Evolutionary conservation across 1,140 invertebrate genomes (phyloP), one percentile per base, ranked within the genome.

Genomic region (Temnothorax longispinosus): DNA sequence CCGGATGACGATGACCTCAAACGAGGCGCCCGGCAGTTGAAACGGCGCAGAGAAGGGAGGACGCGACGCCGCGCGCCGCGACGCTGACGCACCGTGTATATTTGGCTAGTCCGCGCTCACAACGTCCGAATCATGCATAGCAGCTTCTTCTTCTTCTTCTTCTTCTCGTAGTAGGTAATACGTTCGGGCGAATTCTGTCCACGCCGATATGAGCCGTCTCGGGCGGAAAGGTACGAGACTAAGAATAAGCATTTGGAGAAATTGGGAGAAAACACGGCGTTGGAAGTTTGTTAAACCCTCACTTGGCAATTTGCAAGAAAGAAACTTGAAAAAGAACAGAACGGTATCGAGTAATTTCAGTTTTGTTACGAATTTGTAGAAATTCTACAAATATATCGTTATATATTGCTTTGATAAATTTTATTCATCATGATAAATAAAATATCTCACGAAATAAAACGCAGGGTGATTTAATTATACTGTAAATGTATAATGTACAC

Each of bases 61-160:
- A 92, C 91, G 92, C 92, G 93, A 94, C 93, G 93, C 93, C 91
- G 93, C 93, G 92, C 93, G 91, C 93, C 93, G 93, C 93, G 93
- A 94, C 93, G 93, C 93, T 94, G 93, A 94, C 93, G 92, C 93
- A 94, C 93, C 91, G 92, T 85, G 92, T 94, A 94, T 92, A 93
- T 91, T 91, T 91, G 90, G 90, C 90, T 56, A 76, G 85, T 72
- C 69, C 32, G 41, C 87, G 67, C 86, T 88, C 85, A 89, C 89
- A 56, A 91, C 87, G 89, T 89, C 85, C 87, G 87, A 88, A 91
- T 89, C 89, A 71, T 82, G 60, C 78, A 81, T 65, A 47, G 67
- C 78, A 80, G 76, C 86, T 44, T 87, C 87, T 89, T 91, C 82
- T 27, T 27, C 27, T 27, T 27, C 27, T 27, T 27, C 27, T 86